Evolutionary conservation across 2,888 invertebrate genomes (phyloP), one percentile per base, ranked within the genome.

Genomic region (Ormyrus pomaceus): DNA sequence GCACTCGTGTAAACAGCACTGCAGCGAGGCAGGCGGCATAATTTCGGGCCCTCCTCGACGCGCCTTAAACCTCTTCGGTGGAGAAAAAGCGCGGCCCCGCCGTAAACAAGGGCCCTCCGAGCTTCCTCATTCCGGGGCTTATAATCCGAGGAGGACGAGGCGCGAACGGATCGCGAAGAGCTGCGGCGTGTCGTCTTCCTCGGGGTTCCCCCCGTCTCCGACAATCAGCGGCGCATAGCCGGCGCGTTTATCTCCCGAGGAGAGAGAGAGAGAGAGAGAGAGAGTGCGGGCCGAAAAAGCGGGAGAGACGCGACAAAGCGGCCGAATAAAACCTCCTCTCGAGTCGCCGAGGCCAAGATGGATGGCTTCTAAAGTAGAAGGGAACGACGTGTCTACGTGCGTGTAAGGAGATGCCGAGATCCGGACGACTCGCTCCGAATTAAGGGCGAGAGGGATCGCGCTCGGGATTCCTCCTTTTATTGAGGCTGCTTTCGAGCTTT

Each of bases 301-400:
- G 62, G 48, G 13, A 64, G 11, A 46, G 48, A 34, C 34, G 34
- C 34, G 34, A 34, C 77, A 84, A 85, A 83, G 84, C 82, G 81
- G 79, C 80, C 82, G 85, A 85, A 85, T 86, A 86, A 87, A 87
- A 87, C 81, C 85, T n/a, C 86, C 83, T 82, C 34, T 76, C 84
- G 83, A 77, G 84, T 80, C 82, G 83, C 82, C 83, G 56, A 68
- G 68, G 58, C 70, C 78, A 86, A 87, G 87, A 88, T 86, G 86
- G 86, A 88, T 88, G 85, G 85, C 84, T 85, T 82, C 74, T 75
- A 59, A 71, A 79, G 78, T 59, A 61, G 51, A 55, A 58, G 34
- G 34, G 46, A 19, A 66, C 50, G 73, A 53, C 59, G 53, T 55
- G 13, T 65, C 68, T 6, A 13, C 11, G 62, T 48, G 46, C 46